Evolutionary conservation across 2,888 invertebrate genomes (phyloP), one percentile per base, ranked within the genome.

Genomic region (Stictocephala bisonia): DNA sequence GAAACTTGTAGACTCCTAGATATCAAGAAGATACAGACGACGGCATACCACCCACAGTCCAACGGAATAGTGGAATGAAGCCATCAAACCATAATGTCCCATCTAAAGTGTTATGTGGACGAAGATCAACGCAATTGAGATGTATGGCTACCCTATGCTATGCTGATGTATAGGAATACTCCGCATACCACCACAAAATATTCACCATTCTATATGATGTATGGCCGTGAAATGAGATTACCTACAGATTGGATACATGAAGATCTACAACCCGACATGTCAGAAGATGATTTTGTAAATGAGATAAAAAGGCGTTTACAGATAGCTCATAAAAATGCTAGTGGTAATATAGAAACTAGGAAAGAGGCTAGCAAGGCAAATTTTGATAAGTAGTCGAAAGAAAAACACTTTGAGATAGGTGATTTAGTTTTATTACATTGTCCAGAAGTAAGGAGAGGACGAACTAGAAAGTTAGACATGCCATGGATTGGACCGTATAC

Each of bases 11-110:
- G 24, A 41, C 20, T 48, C 22, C 29, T 64, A 44, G 35, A 68
- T 7, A 74, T 75, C 1, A 18, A 20, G 1, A 64, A 76, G 7
- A 13, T 71, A 1, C 11, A 51, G 20, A 71, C 60, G 1, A 80
- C 80, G 13, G 78, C 80, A 0, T 82, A 81, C 73, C 79, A 80
- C 69, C 81, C 81, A 0, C 79, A 81, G 77, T 77, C 75, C 4
- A 82, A 81, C 44, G 81, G 82, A 3, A 77, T 79, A 0, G 56
- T 82, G 4, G 83, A 82, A 75, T 72, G 83, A 24, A 78, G 77
- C 27, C 82, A 84, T 67, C 53, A 76, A 18, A 81, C 81, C 0
- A 50, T 83, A 26, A 78, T 76, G 4, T 80, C 81, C 20, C 81
- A 81, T 71, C 35, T 83, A 0, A 79, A 79, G 72, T 79, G 81